phyloP scores from a whole-genome alignment of 2,113 vertebrate genomes.

The Hyaena hyaena region DNA sequence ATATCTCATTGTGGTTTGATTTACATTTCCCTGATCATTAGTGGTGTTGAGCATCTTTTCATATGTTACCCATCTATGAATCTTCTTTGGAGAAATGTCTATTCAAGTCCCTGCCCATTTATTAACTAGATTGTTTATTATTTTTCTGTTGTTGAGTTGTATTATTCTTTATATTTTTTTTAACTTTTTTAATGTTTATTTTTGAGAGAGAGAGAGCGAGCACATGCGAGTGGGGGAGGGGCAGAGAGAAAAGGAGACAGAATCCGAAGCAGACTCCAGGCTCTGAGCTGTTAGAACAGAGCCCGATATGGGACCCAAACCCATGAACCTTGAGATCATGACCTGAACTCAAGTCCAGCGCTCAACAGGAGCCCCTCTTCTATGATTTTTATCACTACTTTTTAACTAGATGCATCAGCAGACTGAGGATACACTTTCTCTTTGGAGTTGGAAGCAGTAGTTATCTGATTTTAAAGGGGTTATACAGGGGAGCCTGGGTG shows the following conservation, averaged over 20 bases:
- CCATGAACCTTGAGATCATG: too few relatives aligned
- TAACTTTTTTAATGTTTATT: too few relatives aligned
- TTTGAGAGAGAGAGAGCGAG: too few relatives aligned
- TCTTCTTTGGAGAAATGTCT: neutral
- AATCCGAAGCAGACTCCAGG: too few relatives aligned
- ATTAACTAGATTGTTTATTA: neutral
- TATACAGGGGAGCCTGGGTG: too few relatives aligned
- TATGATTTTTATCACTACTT: neutral
- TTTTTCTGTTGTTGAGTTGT: neutral
- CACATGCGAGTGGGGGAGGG: too few relatives aligned
- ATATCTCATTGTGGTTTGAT: neutral
- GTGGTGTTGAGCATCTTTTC: neutral
- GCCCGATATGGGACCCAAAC: too few relatives aligned
- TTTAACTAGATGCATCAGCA: neutral
- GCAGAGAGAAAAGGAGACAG: too few relatives aligned
- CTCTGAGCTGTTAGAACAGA: too few relatives aligned
- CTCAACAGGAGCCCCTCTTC: neutral
- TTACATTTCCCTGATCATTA: neutral
- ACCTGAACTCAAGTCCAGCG: too few relatives aligned
- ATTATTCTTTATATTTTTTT: neutral
- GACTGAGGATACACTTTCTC: neutral
- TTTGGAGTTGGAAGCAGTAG: neutral
- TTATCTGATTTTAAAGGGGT: neutral
- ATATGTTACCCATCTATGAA: neutral
- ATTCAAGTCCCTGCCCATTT: neutral